These are phyloP conservation scores for Gouania willdenowi DNA, from an alignment of 2,797 vertebrate species.

Conservation along the genomic window DNA sequence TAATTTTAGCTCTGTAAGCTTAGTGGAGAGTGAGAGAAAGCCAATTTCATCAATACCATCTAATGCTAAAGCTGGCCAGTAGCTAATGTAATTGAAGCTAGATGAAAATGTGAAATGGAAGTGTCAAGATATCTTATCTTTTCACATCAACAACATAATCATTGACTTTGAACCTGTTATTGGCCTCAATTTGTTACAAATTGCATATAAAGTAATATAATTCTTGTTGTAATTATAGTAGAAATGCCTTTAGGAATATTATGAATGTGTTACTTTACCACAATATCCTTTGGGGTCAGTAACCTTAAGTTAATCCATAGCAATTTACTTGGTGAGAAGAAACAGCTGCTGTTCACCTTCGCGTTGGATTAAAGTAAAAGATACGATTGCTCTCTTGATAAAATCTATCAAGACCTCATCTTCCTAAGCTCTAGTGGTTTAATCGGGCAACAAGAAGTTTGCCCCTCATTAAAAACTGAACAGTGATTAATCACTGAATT, in stretches of 20 bases:
- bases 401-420: not conserved
- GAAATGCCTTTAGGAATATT: no score
- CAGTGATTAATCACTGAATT: no score
- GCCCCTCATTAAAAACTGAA: no score
- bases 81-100: slow-evolving; percentile 9
- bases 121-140: no score
- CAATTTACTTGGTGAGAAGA: slow-evolving; percentile 2
- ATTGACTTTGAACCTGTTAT: slow-evolving; percentile 10
- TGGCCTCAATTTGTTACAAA: no score
- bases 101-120: no score
- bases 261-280: no score
- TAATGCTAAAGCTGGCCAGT: slow-evolving; percentile 35
- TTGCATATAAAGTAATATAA: no score
- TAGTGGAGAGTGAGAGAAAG: slow-evolving; percentile 31
- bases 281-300: not conserved
- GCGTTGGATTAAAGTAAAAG: slow-evolving; percentile 14
- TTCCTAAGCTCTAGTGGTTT: slow-evolving; percentile 5
- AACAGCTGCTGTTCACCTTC: not conserved
- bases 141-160: no score
- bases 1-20: slow-evolving; percentile 42
- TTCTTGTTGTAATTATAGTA: no score
- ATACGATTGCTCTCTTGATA: slow-evolving; percentile 14
- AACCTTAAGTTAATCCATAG: slow-evolving; percentile 9
- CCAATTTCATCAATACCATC: slow-evolving; percentile 50
- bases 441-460: no score